Conservation (phyloP, 2,113 vertebrate genomes). For the Uropsilus gracilis region DNA sequence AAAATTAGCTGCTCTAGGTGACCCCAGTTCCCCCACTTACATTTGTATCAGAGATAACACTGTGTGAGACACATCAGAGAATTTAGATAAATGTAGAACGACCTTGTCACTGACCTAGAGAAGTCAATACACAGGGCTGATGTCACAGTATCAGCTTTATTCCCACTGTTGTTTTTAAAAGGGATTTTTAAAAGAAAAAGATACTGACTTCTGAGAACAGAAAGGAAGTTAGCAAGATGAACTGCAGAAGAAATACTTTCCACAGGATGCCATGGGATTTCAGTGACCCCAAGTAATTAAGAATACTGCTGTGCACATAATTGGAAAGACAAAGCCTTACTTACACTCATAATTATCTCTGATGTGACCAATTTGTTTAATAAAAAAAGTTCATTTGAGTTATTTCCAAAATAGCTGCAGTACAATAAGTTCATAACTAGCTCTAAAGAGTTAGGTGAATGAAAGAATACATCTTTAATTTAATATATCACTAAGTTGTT, state of each 20-base stretch:
- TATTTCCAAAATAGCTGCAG: slow-evolving; percentile 51
- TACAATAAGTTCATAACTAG: slow-evolving; percentile 40
- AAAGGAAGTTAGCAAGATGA: slow-evolving; percentile 33
- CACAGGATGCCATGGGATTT: slow-evolving; percentile 14
- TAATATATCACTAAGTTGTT: slow-evolving; percentile 4
- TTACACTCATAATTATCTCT: slow-evolving; percentile 70
- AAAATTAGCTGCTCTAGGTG: neutral
- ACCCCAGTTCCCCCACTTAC: neutral
- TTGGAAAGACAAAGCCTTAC: slow-evolving; percentile 59
- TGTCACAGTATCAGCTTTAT: neutral
- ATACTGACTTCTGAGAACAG: neutral
- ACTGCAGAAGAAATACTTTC: neutral
- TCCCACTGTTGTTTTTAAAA: neutral
- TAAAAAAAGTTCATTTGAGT: slow-evolving; percentile 30
- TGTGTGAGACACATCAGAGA: neutral
- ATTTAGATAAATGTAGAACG: neutral
- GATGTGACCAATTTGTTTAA: slow-evolving; percentile 47
- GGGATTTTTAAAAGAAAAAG: neutral
- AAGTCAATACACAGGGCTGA: neutral
- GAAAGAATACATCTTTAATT: neutral
- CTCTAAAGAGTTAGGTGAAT: slow-evolving; percentile 13
- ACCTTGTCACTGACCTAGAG: neutral
- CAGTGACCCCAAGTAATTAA: slow-evolving; percentile 66
- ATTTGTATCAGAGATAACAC: neutral
- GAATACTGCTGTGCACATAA: slow-evolving; percentile 22